Conservation (phyloP, 2,888 invertebrate genomes). For the Notodonta dromedarius region DNA sequence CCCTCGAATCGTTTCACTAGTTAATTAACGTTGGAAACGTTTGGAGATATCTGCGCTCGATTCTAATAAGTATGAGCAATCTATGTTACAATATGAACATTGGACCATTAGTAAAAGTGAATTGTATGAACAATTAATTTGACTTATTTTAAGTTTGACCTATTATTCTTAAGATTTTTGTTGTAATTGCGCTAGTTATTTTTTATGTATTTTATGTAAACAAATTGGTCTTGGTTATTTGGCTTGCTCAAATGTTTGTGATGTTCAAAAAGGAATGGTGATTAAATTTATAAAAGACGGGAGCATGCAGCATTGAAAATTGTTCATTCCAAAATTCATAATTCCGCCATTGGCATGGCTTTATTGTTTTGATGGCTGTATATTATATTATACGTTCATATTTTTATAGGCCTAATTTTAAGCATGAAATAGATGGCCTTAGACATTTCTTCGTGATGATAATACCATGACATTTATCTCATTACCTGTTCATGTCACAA, state of each 20-base stretch:
- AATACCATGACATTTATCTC: conserved; percentile 45
- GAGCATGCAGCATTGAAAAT: not conserved
- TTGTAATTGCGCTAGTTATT: not conserved
- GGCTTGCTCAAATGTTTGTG: not conserved
- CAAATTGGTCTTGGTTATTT: not conserved
- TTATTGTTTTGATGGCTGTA: conserved; percentile 13
- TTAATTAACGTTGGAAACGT: not conserved
- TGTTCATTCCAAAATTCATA: not conserved
- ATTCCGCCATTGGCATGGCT: not conserved
- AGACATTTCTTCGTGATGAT: conserved; percentile 31
- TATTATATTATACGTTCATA: not conserved
- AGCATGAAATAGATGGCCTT: conserved; percentile 11
- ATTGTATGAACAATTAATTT: not conserved
- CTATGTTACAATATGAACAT: too few relatives aligned
- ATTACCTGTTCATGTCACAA: conserved; percentile 43
- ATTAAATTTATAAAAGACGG: not conserved
- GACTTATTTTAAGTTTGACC: conserved; percentile 1
- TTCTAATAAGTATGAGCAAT: not conserved
- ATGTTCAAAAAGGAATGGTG: not conserved
- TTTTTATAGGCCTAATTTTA: conserved; percentile 8
- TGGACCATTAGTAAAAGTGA: too few relatives aligned
- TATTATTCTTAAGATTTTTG: not conserved
- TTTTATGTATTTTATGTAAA: not conserved
- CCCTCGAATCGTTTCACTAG: not conserved
- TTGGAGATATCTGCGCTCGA: not conserved